Evolutionary conservation across 2,113 vertebrate species (phyloP).

Genomic region (Psilopsiagon aymara): DNA sequence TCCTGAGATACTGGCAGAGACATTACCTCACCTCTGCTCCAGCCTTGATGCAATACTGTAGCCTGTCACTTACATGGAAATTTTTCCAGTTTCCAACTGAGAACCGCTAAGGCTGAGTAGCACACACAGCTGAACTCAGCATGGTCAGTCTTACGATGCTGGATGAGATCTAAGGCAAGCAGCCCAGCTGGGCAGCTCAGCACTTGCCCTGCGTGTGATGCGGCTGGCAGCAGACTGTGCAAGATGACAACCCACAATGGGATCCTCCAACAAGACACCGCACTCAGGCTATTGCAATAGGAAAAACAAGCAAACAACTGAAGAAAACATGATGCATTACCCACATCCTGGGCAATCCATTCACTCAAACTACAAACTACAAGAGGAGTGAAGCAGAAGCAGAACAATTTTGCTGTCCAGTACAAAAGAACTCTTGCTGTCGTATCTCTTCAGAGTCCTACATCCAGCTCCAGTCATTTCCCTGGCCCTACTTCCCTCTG

Average conservation of each 20-base stretch:
- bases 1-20: not conserved
- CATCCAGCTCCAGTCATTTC: not conserved
- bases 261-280: not conserved
- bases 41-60: not conserved
- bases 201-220: rapidly evolving
- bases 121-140: rapidly evolving
- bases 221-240: not conserved
- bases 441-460: not conserved
- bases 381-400: not conserved
- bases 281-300: not conserved
- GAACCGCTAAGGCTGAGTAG: not conserved
- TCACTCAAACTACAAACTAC: not conserved
- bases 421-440: not conserved
- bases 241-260: not conserved
- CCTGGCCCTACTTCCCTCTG: not conserved
- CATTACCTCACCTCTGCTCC: not conserved
- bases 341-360: not conserved
- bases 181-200: not conserved
- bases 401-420: not conserved
- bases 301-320: not conserved
- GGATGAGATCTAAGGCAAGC: not conserved
- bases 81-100: not conserved
- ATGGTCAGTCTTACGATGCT: rapidly evolving
- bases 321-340: not conserved
- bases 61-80: not conserved